Percentiles rank a stretch among this genome's conserved stretches.
These are phyloP conservation scores for Matsumyia berberina DNA, from an alignment of 2,888 invertebrate genomes.

Conservation along the genomic window DNA sequence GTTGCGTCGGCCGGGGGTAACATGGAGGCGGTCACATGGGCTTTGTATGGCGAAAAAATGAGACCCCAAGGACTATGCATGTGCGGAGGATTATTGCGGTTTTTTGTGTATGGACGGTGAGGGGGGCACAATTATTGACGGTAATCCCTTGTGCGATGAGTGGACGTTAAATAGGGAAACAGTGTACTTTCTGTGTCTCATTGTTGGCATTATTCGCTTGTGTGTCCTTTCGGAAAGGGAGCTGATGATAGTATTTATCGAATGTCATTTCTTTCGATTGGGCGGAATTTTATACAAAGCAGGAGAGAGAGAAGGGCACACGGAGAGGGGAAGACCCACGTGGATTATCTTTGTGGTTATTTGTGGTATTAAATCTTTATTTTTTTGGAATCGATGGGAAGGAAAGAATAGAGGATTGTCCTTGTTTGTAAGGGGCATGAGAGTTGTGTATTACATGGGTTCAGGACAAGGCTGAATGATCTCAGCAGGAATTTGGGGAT, in stretches of 20 bases:
- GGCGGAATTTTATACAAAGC: constrained; percentile 45
- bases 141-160: constrained; percentile 75
- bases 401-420: neutral
- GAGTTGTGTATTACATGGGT: neutral
- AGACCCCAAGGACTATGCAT: constrained; percentile 67
- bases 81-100: constrained; percentile 70
- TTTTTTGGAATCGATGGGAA: constrained; percentile 22
- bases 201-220: constrained; percentile 51
- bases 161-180: constrained; percentile 76
- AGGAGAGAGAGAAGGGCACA: neutral
- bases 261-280: constrained; percentile 75
- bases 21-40: neutral
- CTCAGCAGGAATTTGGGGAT: neutral
- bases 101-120: constrained; percentile 6
- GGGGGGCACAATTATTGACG: constrained; percentile 70
- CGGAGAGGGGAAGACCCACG: constrained; percentile 31
- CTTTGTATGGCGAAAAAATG: constrained; percentile 43
- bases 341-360: constrained; percentile 61
- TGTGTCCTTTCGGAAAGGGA: constrained; percentile 33
- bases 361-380: constrained; percentile 56
- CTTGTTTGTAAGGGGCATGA: neutral
- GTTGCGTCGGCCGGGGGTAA: constrained; percentile 11
- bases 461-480: neutral
- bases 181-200: constrained; percentile 64
- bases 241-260: constrained; percentile 74